Base-by-base conservation (phyloP, 2,888 invertebrate genomes). In the Octonoba sinensis region DNA sequence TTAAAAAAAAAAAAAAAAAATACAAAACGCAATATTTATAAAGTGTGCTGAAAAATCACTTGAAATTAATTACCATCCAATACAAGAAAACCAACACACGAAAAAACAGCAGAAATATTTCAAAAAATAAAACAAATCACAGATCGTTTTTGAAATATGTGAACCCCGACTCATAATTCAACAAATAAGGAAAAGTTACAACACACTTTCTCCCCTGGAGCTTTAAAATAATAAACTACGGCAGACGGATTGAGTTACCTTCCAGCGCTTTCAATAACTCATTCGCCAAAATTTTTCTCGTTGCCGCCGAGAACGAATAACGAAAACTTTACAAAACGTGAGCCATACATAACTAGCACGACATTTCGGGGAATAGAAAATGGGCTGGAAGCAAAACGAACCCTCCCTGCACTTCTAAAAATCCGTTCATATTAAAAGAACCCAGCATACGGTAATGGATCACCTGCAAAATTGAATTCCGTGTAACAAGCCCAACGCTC, bases 381-480 rank as follows among this genome's bases (percentile, higher is more conserved):
- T 81, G 73, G 74, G 57, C 72, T 71, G 72, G 77, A 78, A 79
- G 78, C 72, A 72, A 79, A 79, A 72, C 22, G 66, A 62, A 62
- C 44, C 46, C 18, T 6, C 62, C 46, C 64, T 46, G 6, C 60
- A 36, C 64, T 44, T 64, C 64, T 64, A 24, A 51, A 77, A 77
- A 77, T 77, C 76, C 76, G 76, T 77, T 77, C 73, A 81, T 81
- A 73, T 73, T 73, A 81, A 81, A 73, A 73, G 73, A 67, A 73
- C 67, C 66, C 46, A n/a, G n/a, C n/a, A n/a, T n/a, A n/a, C n/a
- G 4, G 62, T 73, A 69, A 81, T 81, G 79, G 79, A 81, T 81
- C 79, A 81, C 79, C 79, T 81, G 79, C 79, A 64, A 81, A 73
- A 81, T 81, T 81, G 79, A 81, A 81, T 73, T 74, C 67, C 44